Percentiles rank a stretch among this genome's conserved stretches.
Conservation (phyloP, 2,797 vertebrate genomes). For the Xenentodon cancila region DNA sequence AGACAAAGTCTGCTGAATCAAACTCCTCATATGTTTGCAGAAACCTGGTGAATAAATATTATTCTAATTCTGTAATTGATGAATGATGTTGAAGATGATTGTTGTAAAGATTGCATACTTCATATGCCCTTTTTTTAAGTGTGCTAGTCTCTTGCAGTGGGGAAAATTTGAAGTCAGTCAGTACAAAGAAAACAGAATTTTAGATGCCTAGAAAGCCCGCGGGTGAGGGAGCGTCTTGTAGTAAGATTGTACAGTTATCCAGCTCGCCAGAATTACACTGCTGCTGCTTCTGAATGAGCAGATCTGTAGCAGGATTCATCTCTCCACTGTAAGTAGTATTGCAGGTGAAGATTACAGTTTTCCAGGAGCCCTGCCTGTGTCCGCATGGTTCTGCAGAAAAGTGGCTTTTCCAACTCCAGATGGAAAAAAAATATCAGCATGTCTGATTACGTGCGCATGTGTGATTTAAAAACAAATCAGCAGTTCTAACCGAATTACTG, state of each 20-base stretch:
- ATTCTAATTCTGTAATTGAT: too few relatives aligned
- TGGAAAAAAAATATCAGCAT: slow-evolving; percentile 26
- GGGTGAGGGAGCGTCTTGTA: slow-evolving; percentile 23
- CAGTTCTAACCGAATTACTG: slow-evolving; percentile 18
- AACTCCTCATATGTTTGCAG: too few relatives aligned
- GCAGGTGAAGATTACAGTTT: slow-evolving; percentile 42
- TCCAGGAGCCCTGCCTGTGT: slow-evolving; percentile 34
- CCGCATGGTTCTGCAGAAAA: slow-evolving; percentile 15
- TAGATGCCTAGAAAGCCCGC: slow-evolving; percentile 21
- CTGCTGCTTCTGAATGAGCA: slow-evolving; percentile 22
- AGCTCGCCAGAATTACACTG: slow-evolving; percentile 23
- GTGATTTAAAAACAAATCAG: slow-evolving; percentile 14
- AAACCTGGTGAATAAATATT: too few relatives aligned
- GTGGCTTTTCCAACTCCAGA: slow-evolving; percentile 20
- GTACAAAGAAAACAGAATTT: slow-evolving; percentile 23
- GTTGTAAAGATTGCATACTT: too few relatives aligned
- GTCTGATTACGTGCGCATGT: slow-evolving; percentile 3
- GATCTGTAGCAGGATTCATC: slow-evolving; percentile 15
- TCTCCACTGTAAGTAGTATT: slow-evolving; percentile 37
- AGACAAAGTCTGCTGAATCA: too few relatives aligned
- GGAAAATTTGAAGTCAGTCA: neutral
- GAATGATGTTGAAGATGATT: too few relatives aligned
- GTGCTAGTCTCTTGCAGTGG: too few relatives aligned
- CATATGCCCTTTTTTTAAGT: too few relatives aligned
- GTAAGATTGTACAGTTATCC: slow-evolving; percentile 32